These are phyloP conservation scores for Agelas oroides DNA, from an alignment of 37 sponge, comb jelly and placozoan species.

Conservation along the genomic window DNA sequence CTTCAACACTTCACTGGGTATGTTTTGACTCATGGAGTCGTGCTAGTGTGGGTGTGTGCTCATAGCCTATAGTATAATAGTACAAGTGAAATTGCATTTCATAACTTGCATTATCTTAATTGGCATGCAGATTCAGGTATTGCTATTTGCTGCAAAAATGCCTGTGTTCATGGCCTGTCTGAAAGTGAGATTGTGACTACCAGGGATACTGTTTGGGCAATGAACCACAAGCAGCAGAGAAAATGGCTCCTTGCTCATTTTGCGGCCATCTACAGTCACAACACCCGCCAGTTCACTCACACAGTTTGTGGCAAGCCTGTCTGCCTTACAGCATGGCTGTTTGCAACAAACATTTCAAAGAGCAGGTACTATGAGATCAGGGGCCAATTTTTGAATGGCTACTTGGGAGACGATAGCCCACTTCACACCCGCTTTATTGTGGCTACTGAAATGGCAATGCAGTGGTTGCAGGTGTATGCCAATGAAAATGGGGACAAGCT, in stretches of 20 bases:
- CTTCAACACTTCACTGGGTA: too few relatives aligned
- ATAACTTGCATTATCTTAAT: too few relatives aligned
- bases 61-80: too few relatives aligned
- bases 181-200: not conserved
- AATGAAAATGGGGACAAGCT: constrained; percentile 39
- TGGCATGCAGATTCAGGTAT: not conserved
- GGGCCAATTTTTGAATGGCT: not conserved
- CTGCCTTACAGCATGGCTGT: constrained; percentile 17
- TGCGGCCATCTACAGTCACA: not conserved
- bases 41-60: too few relatives aligned
- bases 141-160: not conserved
- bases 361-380: constrained; percentile 18
- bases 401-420: not conserved
- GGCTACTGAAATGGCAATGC: constrained; percentile 23
- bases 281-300: not conserved
- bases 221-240: constrained; percentile 20
- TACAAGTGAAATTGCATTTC: too few relatives aligned
- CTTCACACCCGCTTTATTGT: not conserved
- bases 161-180: not conserved
- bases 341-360: constrained; percentile 19
- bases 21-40: too few relatives aligned
- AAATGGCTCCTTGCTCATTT: constrained; percentile 13
- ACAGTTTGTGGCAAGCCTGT: not conserved
- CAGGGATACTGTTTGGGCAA: constrained; percentile 1
- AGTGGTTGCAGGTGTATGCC: constrained; percentile 8